phyloP scores from a whole-genome alignment of 2,797 vertebrate genomes.

The Yasuhikotakia modesta region DNA sequence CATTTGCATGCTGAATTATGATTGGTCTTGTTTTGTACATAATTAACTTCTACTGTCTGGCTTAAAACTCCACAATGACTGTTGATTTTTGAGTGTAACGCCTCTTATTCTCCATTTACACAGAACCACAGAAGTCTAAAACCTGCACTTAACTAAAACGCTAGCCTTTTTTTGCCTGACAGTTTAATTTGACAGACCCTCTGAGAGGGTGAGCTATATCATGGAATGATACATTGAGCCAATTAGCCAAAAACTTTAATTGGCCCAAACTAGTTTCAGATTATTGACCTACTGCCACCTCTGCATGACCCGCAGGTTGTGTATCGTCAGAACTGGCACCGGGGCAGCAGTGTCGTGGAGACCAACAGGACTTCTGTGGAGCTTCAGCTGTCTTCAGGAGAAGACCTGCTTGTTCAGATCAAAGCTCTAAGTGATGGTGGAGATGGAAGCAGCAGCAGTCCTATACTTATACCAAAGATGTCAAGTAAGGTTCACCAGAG shows the following conservation, averaged over 20 bases:
- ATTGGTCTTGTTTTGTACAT: too few relatives aligned
- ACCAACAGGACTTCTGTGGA: conserved; percentile 88
- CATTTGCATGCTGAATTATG: too few relatives aligned
- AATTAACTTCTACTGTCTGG: too few relatives aligned
- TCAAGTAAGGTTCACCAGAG: conserved; percentile 77
- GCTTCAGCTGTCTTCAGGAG: conserved; percentile 82
- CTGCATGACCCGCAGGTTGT: conserved; percentile 73
- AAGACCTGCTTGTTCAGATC: conserved; percentile 89
- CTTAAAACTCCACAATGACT: too few relatives aligned
- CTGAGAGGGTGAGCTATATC: neutral
- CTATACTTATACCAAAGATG: conserved; percentile 89
- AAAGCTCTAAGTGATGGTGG: conserved; percentile 85
- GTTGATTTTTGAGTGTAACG: too few relatives aligned
- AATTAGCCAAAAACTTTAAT: neutral
- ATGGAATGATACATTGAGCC: neutral
- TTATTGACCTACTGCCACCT: conserved; percentile 18
- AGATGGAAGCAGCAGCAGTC: conserved; percentile 86
- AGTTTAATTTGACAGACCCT: neutral
- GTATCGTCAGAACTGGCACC: conserved; percentile 85
- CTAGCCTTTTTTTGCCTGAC: too few relatives aligned
- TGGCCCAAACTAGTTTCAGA: neutral
- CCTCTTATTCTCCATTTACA: too few relatives aligned
- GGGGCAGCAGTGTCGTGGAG: conserved; percentile 79
- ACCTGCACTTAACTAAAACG: too few relatives aligned
- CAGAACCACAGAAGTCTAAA: too few relatives aligned